Evolutionary conservation across 2,113 vertebrate genomes (phyloP).

Genomic region (Anarhynchus alexandrinus): DNA sequence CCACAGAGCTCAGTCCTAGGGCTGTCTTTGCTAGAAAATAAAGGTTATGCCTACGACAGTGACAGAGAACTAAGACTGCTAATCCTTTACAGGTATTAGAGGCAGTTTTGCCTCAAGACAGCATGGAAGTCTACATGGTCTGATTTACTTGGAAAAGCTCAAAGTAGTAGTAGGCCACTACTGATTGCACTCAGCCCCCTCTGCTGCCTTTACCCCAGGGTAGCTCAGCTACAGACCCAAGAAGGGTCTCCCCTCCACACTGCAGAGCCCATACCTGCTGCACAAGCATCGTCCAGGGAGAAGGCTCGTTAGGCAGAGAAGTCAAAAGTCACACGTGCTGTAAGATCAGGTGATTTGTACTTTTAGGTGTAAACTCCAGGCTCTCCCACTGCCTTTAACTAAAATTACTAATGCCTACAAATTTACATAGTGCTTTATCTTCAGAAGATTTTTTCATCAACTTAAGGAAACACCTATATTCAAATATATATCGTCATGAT

Average conservation of each 20-base stretch:
- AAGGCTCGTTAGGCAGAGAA: neutral
- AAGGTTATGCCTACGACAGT: neutral
- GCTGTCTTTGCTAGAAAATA: neutral
- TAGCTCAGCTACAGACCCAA: neutral
- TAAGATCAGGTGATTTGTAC: neutral
- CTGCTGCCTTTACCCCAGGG: neutral
- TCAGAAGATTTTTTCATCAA: neutral
- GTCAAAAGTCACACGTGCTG: neutral
- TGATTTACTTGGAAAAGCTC: neutral
- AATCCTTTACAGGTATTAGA: neutral
- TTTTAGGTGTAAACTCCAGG: neutral
- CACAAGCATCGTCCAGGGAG: rapidly evolving
- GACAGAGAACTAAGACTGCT: neutral
- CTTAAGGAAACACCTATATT: neutral
- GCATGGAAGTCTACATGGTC: neutral
- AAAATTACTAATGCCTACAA: neutral
- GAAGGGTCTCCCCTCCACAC: neutral
- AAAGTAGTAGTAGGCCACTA: neutral
- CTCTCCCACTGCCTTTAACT: neutral
- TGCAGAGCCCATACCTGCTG: neutral
- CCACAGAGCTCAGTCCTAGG: neutral
- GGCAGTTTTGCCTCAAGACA: neutral
- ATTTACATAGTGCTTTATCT: neutral
- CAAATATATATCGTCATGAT: neutral
- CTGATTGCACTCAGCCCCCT: neutral